Evolutionary conservation across 1,140 invertebrate genomes (phyloP).

Genomic region (Cotesia vestalis): DNA sequence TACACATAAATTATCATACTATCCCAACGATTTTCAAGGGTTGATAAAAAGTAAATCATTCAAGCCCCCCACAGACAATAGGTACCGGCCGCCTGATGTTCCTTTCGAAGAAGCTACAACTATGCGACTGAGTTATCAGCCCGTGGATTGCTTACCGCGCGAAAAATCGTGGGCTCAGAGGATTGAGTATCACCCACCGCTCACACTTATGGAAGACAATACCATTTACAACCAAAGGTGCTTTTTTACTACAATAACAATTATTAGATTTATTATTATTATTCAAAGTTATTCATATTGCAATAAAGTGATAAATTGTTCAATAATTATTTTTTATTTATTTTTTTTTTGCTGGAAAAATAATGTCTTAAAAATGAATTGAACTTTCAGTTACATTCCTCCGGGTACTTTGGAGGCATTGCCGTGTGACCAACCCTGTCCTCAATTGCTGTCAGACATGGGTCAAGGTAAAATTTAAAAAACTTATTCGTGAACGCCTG

Average conservation of each 20-base stretch:
- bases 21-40: slow-evolving; percentile 46
- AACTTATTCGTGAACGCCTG: no score
- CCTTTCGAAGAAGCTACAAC: slow-evolving; percentile 67
- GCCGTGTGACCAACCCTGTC: slow-evolving; percentile 28
- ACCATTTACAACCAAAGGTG: slow-evolving; percentile 60
- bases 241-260: not conserved
- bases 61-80: slow-evolving; percentile 51
- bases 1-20: slow-evolving; percentile 57
- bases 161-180: slow-evolving; percentile 48
- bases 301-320: slow-evolving; percentile 7
- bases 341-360: not conserved
- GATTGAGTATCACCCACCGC: slow-evolving; percentile 45
- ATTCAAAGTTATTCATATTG: slow-evolving; percentile 1
- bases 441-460: slow-evolving; percentile 21
- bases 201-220: slow-evolving; percentile 51
- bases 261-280: not conserved
- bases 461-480: slow-evolving; percentile 37
- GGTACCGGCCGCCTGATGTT: slow-evolving; percentile 57
- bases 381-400: slow-evolving; percentile 46
- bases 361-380: not conserved
- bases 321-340: not conserved
- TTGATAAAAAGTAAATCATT: slow-evolving; percentile 49
- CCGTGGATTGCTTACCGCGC: slow-evolving; percentile 42
- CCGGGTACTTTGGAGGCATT: slow-evolving; percentile 48
- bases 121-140: slow-evolving; percentile 59